Evolutionary conservation across 2,113 vertebrate species (phyloP).

Genomic region (Mellivora capensis): DNA sequence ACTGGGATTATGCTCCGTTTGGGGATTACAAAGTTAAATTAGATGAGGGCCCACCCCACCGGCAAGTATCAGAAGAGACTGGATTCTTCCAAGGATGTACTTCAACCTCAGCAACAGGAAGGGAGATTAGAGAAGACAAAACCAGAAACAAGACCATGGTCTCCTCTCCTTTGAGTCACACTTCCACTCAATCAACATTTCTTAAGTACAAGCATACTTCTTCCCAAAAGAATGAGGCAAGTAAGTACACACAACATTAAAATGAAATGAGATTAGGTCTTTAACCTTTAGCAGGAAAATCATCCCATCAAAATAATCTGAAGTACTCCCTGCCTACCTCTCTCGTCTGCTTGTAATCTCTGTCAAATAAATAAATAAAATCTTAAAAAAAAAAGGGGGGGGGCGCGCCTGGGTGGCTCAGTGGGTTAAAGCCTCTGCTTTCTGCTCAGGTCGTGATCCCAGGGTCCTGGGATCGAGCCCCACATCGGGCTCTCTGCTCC

Average conservation of each 20-base stretch:
- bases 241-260: not conserved
- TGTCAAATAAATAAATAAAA: too few species aligned
- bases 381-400: too few species aligned
- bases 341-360: too few species aligned
- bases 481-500: too few species aligned
- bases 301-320: not conserved
- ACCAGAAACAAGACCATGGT: not conserved
- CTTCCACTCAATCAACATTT: not conserved
- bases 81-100: not conserved
- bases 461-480: too few species aligned
- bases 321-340: too few species aligned
- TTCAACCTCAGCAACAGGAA: not conserved
- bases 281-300: not conserved
- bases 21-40: not conserved
- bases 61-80: accelerated
- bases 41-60: not conserved
- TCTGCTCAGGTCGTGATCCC: too few species aligned
- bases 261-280: not conserved
- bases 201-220: not conserved
- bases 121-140: not conserved
- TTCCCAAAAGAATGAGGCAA: not conserved
- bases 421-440: too few species aligned
- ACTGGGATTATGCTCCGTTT: not conserved
- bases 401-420: too few species aligned
- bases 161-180: not conserved